phyloP scores from a whole-genome alignment of 2,888 invertebrate species.

The Cataglyphis albicans region DNA sequence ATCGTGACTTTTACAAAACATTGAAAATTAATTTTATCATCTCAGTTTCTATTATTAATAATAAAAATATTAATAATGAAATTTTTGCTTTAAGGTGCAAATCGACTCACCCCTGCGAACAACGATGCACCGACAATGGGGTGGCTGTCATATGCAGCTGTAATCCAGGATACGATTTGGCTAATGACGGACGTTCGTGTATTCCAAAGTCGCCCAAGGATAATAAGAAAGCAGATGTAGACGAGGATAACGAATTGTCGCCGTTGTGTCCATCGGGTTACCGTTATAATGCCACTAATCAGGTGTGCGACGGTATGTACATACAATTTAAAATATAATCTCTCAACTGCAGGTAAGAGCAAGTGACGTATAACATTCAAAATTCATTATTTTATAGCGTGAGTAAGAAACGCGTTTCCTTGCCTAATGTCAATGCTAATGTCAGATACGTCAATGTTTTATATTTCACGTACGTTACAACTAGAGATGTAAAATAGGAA shows the following conservation, averaged over 20 bases:
- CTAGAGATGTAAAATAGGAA: too few species aligned
- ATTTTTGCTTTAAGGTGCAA: constrained; percentile 86
- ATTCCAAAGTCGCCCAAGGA: constrained; percentile 82
- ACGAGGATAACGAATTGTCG: constrained; percentile 72
- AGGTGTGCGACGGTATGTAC: constrained; percentile 84
- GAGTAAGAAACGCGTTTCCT: neutral
- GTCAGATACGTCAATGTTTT: neutral
- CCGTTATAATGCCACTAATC: constrained; percentile 79
- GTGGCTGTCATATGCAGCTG: constrained; percentile 91
- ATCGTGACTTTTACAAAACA: neutral
- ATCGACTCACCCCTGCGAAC: constrained; percentile 90
- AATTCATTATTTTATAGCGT: constrained; percentile 1
- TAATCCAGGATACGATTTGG: constrained; percentile 90
- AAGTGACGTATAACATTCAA: neutral
- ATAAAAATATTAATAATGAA: neutral
- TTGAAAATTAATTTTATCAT: neutral
- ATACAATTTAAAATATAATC: neutral
- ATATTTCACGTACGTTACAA: neutral
- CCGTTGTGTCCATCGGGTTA: constrained; percentile 82
- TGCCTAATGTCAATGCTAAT: neutral
- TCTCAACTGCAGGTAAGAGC: constrained; percentile 17
- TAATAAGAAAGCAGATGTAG: constrained; percentile 29
- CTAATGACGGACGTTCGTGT: constrained; percentile 90
- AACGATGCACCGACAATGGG: constrained; percentile 91
- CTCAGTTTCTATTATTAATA: neutral